phyloP scores from a whole-genome alignment of 2,113 vertebrate species.

The Crotophaga sulcirostris region DNA sequence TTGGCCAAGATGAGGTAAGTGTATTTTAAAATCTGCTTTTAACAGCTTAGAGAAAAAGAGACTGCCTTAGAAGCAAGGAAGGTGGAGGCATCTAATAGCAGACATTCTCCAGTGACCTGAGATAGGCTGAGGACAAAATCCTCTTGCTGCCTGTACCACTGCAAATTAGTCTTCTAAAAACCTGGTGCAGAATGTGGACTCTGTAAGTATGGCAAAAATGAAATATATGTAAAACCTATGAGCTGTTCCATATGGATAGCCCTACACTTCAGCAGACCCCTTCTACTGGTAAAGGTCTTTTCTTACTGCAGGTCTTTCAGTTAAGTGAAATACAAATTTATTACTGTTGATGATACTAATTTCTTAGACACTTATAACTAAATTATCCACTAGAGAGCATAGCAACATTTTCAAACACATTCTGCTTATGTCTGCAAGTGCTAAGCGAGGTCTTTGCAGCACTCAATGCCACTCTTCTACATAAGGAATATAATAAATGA shows the following conservation, averaged over 20 bases:
- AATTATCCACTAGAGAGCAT: slow-evolving; percentile 72
- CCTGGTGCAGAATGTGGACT: neutral
- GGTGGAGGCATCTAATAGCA: neutral
- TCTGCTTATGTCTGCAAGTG: slow-evolving; percentile 51
- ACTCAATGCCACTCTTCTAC: slow-evolving; percentile 1
- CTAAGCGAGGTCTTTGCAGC: slow-evolving; percentile 37
- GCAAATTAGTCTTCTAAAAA: neutral
- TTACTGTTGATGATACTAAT: slow-evolving; percentile 52
- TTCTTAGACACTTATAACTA: slow-evolving; percentile 58
- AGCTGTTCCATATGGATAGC: neutral
- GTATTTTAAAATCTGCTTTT: neutral
- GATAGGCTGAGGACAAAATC: neutral
- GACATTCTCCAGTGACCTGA: neutral
- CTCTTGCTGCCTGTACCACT: neutral
- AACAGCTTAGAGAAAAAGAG: neutral
- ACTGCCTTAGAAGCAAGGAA: neutral
- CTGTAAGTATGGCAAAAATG: neutral
- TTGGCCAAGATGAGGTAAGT: neutral
- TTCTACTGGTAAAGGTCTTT: neutral
- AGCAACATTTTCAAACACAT: slow-evolving; percentile 69
- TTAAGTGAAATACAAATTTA: slow-evolving; percentile 52
- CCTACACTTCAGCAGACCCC: neutral
- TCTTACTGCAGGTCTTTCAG: neutral
- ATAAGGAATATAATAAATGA: slow-evolving; percentile 61
- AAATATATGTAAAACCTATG: neutral